phyloP scores from a whole-genome alignment of 2,888 invertebrate species.

The Dinocampus coccinellae region DNA sequence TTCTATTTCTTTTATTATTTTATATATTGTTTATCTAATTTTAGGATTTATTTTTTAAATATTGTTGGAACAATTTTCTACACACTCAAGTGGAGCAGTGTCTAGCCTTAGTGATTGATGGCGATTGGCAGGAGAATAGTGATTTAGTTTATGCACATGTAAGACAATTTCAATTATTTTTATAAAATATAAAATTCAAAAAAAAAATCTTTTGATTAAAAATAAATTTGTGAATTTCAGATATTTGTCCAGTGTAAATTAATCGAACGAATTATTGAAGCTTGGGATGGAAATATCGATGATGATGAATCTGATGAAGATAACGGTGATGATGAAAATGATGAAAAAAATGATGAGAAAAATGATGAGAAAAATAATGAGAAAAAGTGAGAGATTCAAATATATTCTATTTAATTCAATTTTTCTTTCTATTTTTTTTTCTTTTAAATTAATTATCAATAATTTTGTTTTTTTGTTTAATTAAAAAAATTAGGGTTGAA shows the following conservation, averaged over 20 bases:
- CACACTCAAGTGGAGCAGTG: slow-evolving; percentile 91
- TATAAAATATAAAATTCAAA: neutral
- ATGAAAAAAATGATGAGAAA: too few relatives aligned
- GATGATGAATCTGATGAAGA: too few relatives aligned
- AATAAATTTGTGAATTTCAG: slow-evolving; percentile 68
- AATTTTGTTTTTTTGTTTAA: neutral
- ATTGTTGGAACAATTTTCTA: slow-evolving; percentile 95
- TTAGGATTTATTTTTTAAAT: slow-evolving; percentile 90
- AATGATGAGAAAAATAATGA: too few relatives aligned
- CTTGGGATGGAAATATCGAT: slow-evolving; percentile 86
- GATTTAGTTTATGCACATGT: slow-evolving; percentile 73
- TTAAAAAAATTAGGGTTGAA: slow-evolving; percentile 66
- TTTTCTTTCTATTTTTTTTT: slow-evolving; percentile 11
- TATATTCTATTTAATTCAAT: slow-evolving; percentile 8
- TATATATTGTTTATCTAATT: slow-evolving; percentile 63
- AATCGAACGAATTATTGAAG: slow-evolving; percentile 83
- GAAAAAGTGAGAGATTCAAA: slow-evolving; percentile 77
- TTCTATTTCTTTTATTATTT: slow-evolving; percentile 23
- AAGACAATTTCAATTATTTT: slow-evolving; percentile 57
- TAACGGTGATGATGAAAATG: too few relatives aligned
- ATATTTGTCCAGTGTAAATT: slow-evolving; percentile 84
- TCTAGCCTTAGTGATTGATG: slow-evolving; percentile 78
- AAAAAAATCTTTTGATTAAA: neutral
- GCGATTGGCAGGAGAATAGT: slow-evolving; percentile 59
- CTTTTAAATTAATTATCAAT: neutral